Conservation (phyloP, 2,113 vertebrate genomes). For the Dipodomys spectabilis region DNA sequence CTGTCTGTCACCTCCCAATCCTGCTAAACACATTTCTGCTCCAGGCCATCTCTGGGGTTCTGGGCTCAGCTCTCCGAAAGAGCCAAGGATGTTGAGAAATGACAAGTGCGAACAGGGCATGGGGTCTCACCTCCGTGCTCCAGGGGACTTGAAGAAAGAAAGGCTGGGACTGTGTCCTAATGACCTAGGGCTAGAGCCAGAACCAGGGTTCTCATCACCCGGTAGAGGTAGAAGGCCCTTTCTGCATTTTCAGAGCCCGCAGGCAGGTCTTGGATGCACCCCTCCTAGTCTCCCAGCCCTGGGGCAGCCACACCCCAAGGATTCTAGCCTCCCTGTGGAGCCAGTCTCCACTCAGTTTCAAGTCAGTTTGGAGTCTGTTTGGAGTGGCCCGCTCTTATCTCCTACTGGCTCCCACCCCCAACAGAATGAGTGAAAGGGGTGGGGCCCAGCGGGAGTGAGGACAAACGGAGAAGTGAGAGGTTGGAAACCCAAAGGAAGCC, state of each 20-base stretch:
- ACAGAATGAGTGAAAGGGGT: conserved; percentile 56
- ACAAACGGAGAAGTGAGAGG: conserved; percentile 78
- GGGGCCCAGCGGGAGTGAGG: conserved; percentile 61
- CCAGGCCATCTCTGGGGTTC: background rate
- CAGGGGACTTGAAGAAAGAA: background rate
- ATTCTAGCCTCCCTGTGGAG: background rate
- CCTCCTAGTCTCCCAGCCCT: background rate
- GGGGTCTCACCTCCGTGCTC: background rate
- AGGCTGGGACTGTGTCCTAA: background rate
- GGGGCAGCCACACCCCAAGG: background rate
- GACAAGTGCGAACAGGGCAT: background rate
- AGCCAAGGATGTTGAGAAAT: background rate
- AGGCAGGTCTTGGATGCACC: background rate
- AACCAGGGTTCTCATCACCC: background rate
- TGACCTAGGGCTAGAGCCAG: background rate
- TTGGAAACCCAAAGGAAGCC: conserved; percentile 79
- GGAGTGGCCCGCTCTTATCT: too few relatives aligned
- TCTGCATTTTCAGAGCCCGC: background rate
- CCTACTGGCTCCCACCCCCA: background rate
- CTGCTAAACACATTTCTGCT: background rate
- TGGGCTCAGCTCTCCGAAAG: background rate
- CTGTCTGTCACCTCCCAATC: background rate
- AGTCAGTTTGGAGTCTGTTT: too few relatives aligned
- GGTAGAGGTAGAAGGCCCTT: background rate
- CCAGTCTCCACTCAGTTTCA: background rate